These are phyloP conservation scores for Serrognathus titanus DNA, from an alignment of 2,888 invertebrate genomes.

Conservation along the genomic window DNA sequence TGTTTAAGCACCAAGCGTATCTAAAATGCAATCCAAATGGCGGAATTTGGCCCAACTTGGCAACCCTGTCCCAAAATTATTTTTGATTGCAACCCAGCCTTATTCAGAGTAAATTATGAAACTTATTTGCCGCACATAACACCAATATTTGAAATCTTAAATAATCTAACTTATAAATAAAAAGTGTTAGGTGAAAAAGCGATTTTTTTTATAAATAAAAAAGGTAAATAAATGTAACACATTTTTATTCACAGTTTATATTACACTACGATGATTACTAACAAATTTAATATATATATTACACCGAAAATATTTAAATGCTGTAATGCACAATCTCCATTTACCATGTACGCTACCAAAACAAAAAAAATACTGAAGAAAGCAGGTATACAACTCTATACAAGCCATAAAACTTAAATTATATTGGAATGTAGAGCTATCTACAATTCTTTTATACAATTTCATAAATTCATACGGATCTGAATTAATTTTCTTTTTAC, in stretches of 20 bases:
- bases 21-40: too few relatives aligned
- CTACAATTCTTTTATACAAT: background rate
- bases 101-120: too few relatives aligned
- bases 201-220: background rate
- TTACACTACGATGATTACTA: slow-evolving; percentile 18
- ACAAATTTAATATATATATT: slow-evolving; percentile 12
- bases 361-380: slow-evolving; percentile 14
- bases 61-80: too few relatives aligned
- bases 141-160: too few relatives aligned
- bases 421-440: background rate
- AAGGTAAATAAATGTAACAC: slow-evolving; percentile 12
- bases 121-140: too few relatives aligned
- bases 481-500: background rate
- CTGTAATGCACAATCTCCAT: slow-evolving; percentile 19
- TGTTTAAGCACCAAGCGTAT: too few relatives aligned
- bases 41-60: too few relatives aligned
- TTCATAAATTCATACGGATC: too few relatives aligned
- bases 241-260: slow-evolving; percentile 18
- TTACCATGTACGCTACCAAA: slow-evolving; percentile 18
- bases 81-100: too few relatives aligned
- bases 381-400: slow-evolving; percentile 14
- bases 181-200: too few relatives aligned
- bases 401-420: background rate
- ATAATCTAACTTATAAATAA: too few relatives aligned
- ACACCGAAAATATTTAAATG: slow-evolving; percentile 13